Base-by-base conservation (phyloP, 2,797 vertebrate genomes). In the Centroberyx gerrardi region DNA sequence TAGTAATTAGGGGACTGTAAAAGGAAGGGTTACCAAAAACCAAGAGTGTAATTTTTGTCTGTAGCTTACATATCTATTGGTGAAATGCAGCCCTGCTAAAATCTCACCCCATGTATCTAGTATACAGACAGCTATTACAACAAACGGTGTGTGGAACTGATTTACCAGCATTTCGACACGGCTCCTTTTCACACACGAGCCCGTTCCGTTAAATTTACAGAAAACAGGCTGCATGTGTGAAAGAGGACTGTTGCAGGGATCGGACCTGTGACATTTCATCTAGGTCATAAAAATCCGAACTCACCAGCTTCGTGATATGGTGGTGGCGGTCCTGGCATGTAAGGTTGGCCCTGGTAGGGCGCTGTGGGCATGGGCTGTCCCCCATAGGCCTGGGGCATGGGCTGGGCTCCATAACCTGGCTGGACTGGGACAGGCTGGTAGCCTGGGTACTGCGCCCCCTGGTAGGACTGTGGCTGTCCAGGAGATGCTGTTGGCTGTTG, bases 371-470 rank as follows among this genome's bases (percentile, higher is more conserved):
- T 80, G 22, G 90, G 73, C 17, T 90, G 87, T 8, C 72, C 54
- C 52, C 85, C 91, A 0, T 91, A 93, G 2, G 51, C 80, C 0
- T 90, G 87, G 2, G 83, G 79, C 60, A 68, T 28, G 4, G 86
- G 82, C 54, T 82, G 87, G 4, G 42, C 8, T 2, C 73, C 71
- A 8, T 89, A 94, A 1, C 88, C 88, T 0, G 91, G 74, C 83
- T 95, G 95, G 40, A 87, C 53, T 0, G 94, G 91, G 17, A 93
- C 22, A 0, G 89, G 87, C 27, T 95, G 93, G 87, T 95, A 95
- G n/a, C 85, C 29, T 7, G 89, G 77, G 70, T 93, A 94, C 55
- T 78, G 89, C 14, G 8, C 36, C 1, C 69, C 85, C 69, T 91
- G 94, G 84, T 92, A 93, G n/a, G 84, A 2, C 48, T 81, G 87